Conservation (phyloP, 2,113 vertebrate species). For the Telmatochromis sp. region DNA sequence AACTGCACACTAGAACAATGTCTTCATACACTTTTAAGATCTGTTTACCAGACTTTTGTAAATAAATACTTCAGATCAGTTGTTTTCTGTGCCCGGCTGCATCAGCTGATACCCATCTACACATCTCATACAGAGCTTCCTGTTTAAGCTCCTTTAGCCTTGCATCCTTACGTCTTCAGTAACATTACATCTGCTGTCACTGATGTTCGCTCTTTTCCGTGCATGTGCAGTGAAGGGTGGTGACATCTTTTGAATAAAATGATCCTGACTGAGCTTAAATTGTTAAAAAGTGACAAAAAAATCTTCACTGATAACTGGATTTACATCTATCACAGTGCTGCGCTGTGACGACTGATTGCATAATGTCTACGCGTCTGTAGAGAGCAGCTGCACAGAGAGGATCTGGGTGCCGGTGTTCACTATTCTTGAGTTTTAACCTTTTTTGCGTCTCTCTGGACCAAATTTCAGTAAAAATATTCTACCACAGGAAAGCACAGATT, state of each 20-base stretch:
- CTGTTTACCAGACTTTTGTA: neutral
- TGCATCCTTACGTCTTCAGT: neutral
- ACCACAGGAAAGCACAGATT: neutral
- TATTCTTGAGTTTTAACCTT: neutral
- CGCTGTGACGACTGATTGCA: neutral
- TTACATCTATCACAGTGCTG: neutral
- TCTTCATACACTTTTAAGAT: neutral
- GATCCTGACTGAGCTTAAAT: neutral
- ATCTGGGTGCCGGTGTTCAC: fast-evolving
- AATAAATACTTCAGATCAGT: neutral
- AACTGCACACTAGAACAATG: neutral
- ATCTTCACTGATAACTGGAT: neutral
- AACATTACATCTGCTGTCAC: neutral
- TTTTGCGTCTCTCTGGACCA: neutral
- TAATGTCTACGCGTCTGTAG: fast-evolving
- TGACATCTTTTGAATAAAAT: neutral
- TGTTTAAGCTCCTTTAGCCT: neutral
- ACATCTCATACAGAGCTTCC: neutral
- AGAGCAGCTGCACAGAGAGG: neutral
- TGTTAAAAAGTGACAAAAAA: neutral
- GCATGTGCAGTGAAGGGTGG: neutral
- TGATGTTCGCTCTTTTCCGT: neutral
- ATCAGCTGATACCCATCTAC: neutral
- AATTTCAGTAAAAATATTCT: neutral
- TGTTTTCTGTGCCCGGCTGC: neutral